A percentile compares a stretch with the other conserved stretches of the same genome.
Conservation (phyloP, 2,888 invertebrate genomes). For the Drosophila pseudotakahashii region DNA sequence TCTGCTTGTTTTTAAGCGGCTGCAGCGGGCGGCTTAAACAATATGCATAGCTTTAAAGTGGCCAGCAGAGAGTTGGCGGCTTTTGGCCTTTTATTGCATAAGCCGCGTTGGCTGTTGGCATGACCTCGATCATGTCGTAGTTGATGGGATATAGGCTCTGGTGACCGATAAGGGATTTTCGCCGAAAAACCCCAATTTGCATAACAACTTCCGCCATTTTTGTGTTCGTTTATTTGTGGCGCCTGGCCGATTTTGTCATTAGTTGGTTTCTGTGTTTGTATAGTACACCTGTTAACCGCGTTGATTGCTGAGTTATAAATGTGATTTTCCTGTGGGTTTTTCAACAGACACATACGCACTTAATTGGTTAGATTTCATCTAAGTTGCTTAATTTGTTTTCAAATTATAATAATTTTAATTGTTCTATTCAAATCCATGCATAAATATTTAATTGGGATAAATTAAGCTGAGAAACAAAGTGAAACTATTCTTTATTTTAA, state of each 20-base stretch:
- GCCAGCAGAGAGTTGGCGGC: constrained; percentile 22
- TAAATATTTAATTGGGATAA: not conserved
- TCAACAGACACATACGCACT: constrained; percentile 4
- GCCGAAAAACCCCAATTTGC: constrained; percentile 52
- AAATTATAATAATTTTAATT: not conserved
- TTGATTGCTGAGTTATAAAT: constrained; percentile 40
- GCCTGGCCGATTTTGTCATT: constrained; percentile 22
- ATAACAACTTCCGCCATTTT: constrained; percentile 72
- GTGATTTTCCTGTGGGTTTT: not conserved
- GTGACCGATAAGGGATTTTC: constrained; percentile 28
- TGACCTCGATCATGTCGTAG: constrained; percentile 20
- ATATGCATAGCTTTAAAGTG: constrained; percentile 35
- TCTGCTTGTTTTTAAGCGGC: constrained; percentile 30
- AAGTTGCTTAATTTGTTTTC: constrained; percentile 43
- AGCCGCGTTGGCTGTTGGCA: constrained; percentile 6
- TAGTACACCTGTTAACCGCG: constrained; percentile 55
- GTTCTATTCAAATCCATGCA: not conserved
- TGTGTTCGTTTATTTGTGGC: constrained; percentile 43
- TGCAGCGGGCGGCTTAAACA: constrained; percentile 30
- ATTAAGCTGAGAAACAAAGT: not conserved
- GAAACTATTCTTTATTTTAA: not conserved
- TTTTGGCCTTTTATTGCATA: constrained; percentile 31
- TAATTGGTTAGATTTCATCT: constrained; percentile 48
- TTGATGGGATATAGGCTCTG: constrained; percentile 18
- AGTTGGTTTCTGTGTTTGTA: constrained; percentile 31